These are phyloP conservation scores for Drosophila melanocephala DNA, from an alignment of 2,888 invertebrate genomes.

Conservation along the genomic window DNA sequence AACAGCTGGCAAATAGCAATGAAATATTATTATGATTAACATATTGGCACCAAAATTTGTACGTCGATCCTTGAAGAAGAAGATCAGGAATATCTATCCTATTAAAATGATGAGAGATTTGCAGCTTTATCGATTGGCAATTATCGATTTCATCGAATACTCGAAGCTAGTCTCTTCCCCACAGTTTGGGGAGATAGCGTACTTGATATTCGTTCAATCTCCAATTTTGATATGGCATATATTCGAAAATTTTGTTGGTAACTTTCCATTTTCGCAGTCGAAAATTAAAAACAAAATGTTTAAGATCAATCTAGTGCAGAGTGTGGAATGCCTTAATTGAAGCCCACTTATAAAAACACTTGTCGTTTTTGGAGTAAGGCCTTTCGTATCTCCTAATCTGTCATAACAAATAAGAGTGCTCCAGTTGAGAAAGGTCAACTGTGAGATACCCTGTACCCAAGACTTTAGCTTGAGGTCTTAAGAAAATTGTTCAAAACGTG, in stretches of 20 bases:
- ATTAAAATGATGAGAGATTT: background rate
- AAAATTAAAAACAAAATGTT: background rate
- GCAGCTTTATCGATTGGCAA: background rate
- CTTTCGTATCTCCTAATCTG: slow-evolving; percentile 48
- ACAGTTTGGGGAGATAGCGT: background rate
- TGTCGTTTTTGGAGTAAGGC: slow-evolving; percentile 42
- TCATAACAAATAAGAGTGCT: slow-evolving; percentile 24
- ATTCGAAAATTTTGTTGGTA: slow-evolving; percentile 1
- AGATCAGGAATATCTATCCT: background rate
- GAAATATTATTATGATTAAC: background rate
- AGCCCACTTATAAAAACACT: slow-evolving; percentile 23
- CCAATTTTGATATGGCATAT: background rate
- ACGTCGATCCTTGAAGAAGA: too few species aligned
- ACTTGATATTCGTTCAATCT: background rate
- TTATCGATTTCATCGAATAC: background rate
- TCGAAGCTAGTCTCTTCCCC: background rate
- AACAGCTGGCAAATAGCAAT: background rate
- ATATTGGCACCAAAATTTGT: too few species aligned
- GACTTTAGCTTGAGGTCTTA: background rate
- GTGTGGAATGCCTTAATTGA: background rate
- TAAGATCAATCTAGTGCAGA: slow-evolving; percentile 5
- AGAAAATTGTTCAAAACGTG: too few species aligned
- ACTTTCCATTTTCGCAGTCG: slow-evolving; percentile 17
- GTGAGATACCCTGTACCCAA: background rate
- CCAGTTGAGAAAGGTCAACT: background rate